Base-by-base conservation (phyloP, 2,797 vertebrate species). In the Champsocephalus esox region DNA sequence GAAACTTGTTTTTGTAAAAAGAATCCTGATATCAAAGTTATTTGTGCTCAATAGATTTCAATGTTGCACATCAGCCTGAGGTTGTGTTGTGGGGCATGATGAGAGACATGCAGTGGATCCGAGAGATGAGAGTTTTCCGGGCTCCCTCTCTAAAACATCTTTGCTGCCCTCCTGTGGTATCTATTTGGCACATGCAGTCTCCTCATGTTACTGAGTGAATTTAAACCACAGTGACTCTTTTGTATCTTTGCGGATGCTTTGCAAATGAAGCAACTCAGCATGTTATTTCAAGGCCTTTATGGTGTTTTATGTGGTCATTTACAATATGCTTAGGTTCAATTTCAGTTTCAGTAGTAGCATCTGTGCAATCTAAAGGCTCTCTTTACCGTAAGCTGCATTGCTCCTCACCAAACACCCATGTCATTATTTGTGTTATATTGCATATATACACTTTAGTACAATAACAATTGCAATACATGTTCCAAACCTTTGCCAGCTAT, bases 161-260 rank as follows among this genome's bases (percentile, higher is more conserved):
- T 61, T 89, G 81, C 82, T 84, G 79, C 82, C 83, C 75, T 51
- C 89, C 5, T 52, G 72, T 84, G 87, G 80, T 70, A 11, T 19
- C 52, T 28, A 51, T 0, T 2, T 3, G 6, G 12, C 19, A 16
- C 34, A 10, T 49, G 2, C 16, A 2, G 4, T 32, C 46, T 54
- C 34, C 3, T 34, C 16, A 38, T 21, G 21, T 51, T 12, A 62
- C 58, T 70, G 54, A 54, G 9, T 48, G 60, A 62, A 38, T 21
- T 43, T 8, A 38, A 9, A 21, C 28, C 17, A 7, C 51, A 19
- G 50, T 38, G 34, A 38, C 6, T 34, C 34, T 7, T 38, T 68
- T 57, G 1, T 65, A 51, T 32, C 7, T 46, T 0, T 14, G 34
- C 6, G 4, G 44, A 50, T 63, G 28, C 28, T 57, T 34, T 21